Percentiles rank a stretch among this genome's conserved stretches.
phyloP scores from a whole-genome alignment of 2,113 vertebrate species.

The Heteronetta atricapilla region DNA sequence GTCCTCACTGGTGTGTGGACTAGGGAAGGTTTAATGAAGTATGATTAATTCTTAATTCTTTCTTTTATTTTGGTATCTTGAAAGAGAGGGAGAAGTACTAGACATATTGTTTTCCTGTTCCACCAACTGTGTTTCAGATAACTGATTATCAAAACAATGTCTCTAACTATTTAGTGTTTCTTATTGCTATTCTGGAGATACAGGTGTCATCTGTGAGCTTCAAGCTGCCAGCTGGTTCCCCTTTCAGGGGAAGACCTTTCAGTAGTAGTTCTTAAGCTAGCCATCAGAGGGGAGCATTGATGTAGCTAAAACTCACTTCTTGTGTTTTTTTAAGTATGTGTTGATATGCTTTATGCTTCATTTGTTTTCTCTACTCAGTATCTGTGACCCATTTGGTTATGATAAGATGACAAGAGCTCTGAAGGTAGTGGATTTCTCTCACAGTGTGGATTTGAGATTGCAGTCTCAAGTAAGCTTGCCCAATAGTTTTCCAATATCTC shows the following conservation, averaged over 20 bases:
- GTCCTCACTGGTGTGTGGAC: background rate
- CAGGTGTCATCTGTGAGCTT: background rate
- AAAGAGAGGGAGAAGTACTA: background rate
- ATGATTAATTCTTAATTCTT: background rate
- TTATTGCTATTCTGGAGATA: background rate
- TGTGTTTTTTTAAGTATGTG: background rate
- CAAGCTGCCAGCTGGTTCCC: background rate
- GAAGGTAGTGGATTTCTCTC: conserved; percentile 85
- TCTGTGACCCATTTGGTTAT: conserved; percentile 61
- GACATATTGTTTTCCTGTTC: background rate
- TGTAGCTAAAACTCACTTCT: background rate
- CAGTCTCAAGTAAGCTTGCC: conserved; percentile 65
- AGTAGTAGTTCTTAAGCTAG: conserved; percentile 36
- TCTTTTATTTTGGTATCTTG: background rate
- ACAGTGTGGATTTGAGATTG: conserved; percentile 80
- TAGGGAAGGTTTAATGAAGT: background rate
- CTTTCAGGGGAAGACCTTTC: background rate
- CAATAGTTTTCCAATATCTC: conserved; percentile 75
- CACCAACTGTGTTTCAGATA: background rate
- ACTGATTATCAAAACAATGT: background rate
- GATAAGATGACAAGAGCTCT: conserved; percentile 63
- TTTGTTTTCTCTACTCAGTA: conserved; percentile 67
- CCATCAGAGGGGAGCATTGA: conserved; percentile 74
- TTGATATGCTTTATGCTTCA: background rate
- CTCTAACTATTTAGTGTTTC: background rate